Evolutionary conservation across 2,888 invertebrate genomes (phyloP), one percentile per base, ranked within the genome.

Genomic region (Euphydryas editha): DNA sequence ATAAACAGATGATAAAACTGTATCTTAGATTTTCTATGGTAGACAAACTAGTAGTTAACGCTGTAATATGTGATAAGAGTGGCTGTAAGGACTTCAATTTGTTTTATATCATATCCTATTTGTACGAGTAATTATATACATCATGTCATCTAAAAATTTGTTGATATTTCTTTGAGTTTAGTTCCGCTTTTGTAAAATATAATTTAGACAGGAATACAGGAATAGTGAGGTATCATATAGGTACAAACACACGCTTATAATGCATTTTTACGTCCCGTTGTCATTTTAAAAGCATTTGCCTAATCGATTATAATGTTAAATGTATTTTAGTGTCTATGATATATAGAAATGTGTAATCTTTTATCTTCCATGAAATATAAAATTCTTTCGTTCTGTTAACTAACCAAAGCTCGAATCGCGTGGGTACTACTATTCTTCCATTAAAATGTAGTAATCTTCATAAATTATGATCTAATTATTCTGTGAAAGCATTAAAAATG

Each of bases 11-110:
- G 85, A 85, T 87, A 82, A 82, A 82, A 78, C 81, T 78, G 85
- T 87, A 86, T 88, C 85, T 85, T 92, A 92, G 92, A 92, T 92
- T 92, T 92, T 92, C 88, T 92, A 92, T 90, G 78, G 82, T 91
- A 91, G 87, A 87, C 82, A 83, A 84, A 86, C 80, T 89, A 86
- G 86, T 85, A 84, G 83, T 74, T 88, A 84, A 87, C 75, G 85
- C 83, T 88, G 86, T 90, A 83, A 86, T 88, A 87, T 91, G 92
- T 92, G 92, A 92, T 92, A 92, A 91, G 91, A 87, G 91, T 88
- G 92, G 91, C 91, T 92, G 92, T 91, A 90, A 88, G 84, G 84
- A 80, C 80, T 81, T 84, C 78, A 81, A 77, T 83, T 83, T 84
- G 80, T 79, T 85, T 83, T 84, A 76, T 49, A 56, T 59, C 44